These are phyloP conservation scores for Jacana jacana DNA, from an alignment of 2,113 vertebrate species.

Conservation along the genomic window DNA sequence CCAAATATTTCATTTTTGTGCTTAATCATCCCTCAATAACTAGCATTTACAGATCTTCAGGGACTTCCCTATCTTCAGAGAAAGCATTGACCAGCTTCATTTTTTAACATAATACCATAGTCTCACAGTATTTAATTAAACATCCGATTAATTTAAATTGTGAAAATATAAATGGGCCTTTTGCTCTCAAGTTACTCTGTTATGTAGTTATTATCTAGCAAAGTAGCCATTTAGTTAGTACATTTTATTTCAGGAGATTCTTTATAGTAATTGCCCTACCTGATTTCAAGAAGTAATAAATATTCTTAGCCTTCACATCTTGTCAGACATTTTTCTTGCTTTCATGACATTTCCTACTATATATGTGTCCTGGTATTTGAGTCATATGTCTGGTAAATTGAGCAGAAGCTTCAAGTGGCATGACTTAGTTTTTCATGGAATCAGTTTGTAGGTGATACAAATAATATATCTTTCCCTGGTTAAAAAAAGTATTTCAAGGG, in stretches of 20 bases:
- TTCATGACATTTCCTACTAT: neutral
- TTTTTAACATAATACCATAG: neutral
- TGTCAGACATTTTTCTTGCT: neutral
- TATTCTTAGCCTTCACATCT: neutral
- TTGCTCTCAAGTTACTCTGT: neutral
- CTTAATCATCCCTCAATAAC: neutral
- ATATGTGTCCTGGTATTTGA: neutral
- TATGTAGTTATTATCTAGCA: neutral
- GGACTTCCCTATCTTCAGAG: neutral
- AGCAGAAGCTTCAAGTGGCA: neutral
- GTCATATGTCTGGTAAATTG: neutral
- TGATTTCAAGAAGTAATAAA: neutral
- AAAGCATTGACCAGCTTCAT: neutral
- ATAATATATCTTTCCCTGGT: neutral
- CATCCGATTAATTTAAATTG: neutral
- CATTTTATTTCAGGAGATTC: neutral
- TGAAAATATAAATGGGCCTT: constrained; percentile 5
- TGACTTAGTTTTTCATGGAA: neutral
- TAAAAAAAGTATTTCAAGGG: neutral
- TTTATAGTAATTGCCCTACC: neutral
- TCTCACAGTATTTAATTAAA: constrained; percentile 20
- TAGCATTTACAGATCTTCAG: neutral
- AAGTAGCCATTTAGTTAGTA: neutral
- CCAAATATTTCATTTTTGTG: neutral
- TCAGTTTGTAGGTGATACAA: neutral